Evolutionary conservation across 2,797 vertebrate species (phyloP).

Genomic region (Sparus aurata): DNA sequence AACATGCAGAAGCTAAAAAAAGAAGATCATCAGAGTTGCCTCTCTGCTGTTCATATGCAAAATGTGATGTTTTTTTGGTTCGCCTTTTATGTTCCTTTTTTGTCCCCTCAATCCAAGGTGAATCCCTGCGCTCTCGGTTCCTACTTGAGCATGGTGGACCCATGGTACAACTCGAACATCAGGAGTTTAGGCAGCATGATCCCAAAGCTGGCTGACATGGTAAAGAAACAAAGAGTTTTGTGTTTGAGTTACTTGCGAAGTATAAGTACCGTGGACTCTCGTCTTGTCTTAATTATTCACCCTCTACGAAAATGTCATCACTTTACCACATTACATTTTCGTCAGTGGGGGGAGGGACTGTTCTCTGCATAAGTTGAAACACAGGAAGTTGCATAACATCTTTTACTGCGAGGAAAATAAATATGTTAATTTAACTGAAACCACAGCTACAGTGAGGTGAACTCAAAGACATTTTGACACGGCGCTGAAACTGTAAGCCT

Average conservation of each 20-base stretch:
- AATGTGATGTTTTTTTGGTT: constrained; percentile 8
- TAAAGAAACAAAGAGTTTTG: constrained; percentile 65
- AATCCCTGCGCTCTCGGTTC: constrained; percentile 88
- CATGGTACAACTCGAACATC: constrained; percentile 94
- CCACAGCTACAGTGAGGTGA: constrained; percentile 24
- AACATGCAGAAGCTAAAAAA: neutral
- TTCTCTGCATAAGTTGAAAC: constrained; percentile 9
- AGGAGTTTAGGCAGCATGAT: constrained; percentile 90
- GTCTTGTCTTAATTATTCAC: neutral
- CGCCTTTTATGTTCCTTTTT: constrained; percentile 43
- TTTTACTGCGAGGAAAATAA: neutral
- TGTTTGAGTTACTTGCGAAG: neutral
- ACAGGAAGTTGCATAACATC: constrained; percentile 56
- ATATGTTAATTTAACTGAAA: constrained; percentile 40
- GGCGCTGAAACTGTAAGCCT: neutral
- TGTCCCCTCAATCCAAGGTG: constrained; percentile 29
- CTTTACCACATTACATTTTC: neutral
- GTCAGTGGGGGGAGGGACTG: neutral
- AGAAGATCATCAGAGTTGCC: neutral
- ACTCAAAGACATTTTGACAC: neutral
- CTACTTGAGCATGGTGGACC: constrained; percentile 92
- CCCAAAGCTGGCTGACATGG: constrained; percentile 92
- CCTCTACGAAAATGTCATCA: neutral
- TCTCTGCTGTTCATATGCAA: neutral
- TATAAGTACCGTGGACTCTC: neutral